Conservation (phyloP, 1,140 invertebrate genomes). For the Brachionus angularis region DNA sequence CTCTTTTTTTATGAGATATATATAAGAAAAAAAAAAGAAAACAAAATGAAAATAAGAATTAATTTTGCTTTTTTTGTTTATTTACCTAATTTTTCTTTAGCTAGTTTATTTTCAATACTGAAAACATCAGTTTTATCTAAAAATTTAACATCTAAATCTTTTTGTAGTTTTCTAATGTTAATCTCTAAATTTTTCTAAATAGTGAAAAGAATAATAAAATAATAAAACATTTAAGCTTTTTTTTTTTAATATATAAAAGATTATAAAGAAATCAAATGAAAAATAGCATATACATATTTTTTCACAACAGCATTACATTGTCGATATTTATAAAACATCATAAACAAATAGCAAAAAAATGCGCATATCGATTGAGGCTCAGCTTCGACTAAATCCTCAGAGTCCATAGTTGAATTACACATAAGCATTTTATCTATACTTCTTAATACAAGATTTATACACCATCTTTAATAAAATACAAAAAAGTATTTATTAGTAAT, state of each 20-base stretch:
- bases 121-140: conserved; percentile 50
- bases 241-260: neutral
- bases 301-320: conserved; percentile 51
- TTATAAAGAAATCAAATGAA: neutral
- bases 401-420: conserved; percentile 53
- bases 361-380: conserved; percentile 49
- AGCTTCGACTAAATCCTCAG: conserved; percentile 55
- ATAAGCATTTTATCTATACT: conserved; percentile 55
- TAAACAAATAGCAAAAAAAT: conserved; percentile 55
- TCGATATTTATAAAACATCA: conserved; percentile 55
- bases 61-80: too few relatives aligned
- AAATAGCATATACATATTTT: conserved; percentile 48
- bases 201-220: too few relatives aligned
- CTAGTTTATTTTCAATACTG: conserved; percentile 8
- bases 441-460: conserved; percentile 52
- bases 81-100: neutral
- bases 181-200: conserved; percentile 45
- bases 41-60: too few relatives aligned
- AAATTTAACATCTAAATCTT: conserved; percentile 49
- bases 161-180: conserved; percentile 47
- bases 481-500: neutral
- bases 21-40: neutral
- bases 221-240: neutral
- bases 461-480: conserved; percentile 49
- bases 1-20: conserved; percentile 47